These are phyloP conservation scores for Bucorvus abyssinicus DNA, from an alignment of 2,797 vertebrate species.

Conservation along the genomic window DNA sequence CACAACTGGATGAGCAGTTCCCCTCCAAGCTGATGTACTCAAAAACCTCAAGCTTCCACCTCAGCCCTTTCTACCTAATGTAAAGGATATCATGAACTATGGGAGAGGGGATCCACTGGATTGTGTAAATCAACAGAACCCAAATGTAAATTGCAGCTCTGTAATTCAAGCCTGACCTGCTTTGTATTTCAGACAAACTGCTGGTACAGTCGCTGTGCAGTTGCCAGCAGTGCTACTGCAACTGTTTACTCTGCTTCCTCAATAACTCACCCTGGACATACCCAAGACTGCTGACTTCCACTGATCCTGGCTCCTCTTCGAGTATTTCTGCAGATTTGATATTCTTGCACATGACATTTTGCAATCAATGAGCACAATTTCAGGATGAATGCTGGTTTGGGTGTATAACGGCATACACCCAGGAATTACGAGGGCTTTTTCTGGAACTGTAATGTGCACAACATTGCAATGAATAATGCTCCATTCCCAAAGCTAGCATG, in stretches of 20 bases:
- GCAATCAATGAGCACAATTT: neutral
- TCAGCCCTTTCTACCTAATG: neutral
- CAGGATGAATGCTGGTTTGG: slow-evolving; percentile 6
- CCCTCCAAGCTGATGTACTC: neutral
- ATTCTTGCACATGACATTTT: neutral
- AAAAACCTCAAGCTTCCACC: neutral
- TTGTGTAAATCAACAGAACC: neutral
- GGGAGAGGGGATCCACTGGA: neutral
- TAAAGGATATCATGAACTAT: neutral
- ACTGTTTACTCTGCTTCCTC: neutral
- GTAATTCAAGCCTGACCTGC: neutral
- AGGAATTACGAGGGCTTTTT: slow-evolving; percentile 26
- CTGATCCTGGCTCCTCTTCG: neutral
- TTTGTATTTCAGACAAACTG: neutral
- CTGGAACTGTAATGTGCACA: slow-evolving; percentile 1
- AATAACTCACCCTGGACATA: neutral
- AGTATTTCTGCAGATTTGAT: neutral
- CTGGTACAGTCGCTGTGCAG: neutral
- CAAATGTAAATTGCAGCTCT: neutral
- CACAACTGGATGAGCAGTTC: neutral
- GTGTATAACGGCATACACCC: neutral
- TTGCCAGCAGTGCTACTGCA: neutral
- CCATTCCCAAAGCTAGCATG: neutral
- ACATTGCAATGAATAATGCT: neutral
- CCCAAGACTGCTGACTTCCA: neutral